phyloP scores from a whole-genome alignment of 2,797 vertebrate species.

The Hippopotamyrus pictus region DNA sequence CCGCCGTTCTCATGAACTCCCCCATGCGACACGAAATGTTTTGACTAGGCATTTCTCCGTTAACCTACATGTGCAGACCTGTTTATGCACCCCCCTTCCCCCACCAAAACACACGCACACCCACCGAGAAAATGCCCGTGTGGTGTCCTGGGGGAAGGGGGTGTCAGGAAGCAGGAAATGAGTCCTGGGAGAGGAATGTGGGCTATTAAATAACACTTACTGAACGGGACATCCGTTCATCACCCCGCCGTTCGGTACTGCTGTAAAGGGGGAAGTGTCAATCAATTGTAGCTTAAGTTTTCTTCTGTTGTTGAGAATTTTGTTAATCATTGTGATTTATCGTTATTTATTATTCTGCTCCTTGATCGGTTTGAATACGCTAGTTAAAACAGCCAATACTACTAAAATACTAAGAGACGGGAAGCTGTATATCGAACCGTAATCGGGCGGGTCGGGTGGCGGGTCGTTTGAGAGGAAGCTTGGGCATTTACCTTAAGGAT shows the following conservation, averaged over 20 bases:
- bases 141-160: background rate
- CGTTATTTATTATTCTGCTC: background rate
- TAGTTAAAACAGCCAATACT: background rate
- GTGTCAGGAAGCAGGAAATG: constrained; percentile 4
- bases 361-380: background rate
- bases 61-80: background rate
- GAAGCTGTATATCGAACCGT: background rate
- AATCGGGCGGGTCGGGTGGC: background rate
- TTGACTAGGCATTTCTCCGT: background rate
- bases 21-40: background rate
- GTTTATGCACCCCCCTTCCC: background rate
- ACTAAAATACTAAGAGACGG: background rate
- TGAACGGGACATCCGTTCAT: background rate
- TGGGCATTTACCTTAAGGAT: background rate
- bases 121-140: background rate
- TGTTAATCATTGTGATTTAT: background rate
- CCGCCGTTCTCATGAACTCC: background rate
- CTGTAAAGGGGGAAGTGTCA: background rate
- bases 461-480: background rate
- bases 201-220: background rate
- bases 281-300: background rate
- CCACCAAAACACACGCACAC: background rate
- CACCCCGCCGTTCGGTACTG: background rate
- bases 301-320: background rate
- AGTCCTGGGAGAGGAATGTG: background rate